Evolutionary conservation across 2,113 vertebrate species (phyloP), one percentile per base, ranked within the genome.

Genomic region (Syngnathus scovelli): DNA sequence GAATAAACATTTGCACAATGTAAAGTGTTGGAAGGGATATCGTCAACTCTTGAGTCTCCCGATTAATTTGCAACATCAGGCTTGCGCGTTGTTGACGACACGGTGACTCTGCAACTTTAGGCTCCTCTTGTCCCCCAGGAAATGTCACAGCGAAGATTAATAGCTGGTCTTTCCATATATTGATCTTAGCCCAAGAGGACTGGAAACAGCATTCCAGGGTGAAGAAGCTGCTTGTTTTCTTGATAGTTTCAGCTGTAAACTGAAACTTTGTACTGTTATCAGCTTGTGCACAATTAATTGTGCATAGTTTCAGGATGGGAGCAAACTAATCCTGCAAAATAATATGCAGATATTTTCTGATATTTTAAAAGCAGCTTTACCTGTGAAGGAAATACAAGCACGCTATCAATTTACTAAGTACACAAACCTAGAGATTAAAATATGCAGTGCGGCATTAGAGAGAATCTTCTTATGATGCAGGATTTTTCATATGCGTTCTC

Each of bases 141-240:
- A 59, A 21, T 19, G 51, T 44, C 61, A 0, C 11, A 8, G 19
- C 46, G 64, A 80, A 66, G 74, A 79, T 79, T 5, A 74, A 69
- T 58, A 61, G 37, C 15, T 61, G 44, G 67, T 62, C 67, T 72
- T 76, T 77, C 37, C 51, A 66, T 75, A 18, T 61, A 64, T 67
- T 48, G 65, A 63, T 70, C 66, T 44, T 41, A 62, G 55, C 13
- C 27, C 4, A 58, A 36, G 13, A 11, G 44, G 62, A 61, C 58
- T 2, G 21, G 55, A 41, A 36, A 21, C 44, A 69, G 12, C 41
- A 16, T 65, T 4, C 8, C 13, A 63, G 66, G 51, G 56, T 38
- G 62, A 33, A 61, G 64, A 73, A n/a, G 18, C 41, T 27, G 5
- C 37, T 54, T 12, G 18, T 39, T 61, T 61, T 15, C 3, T 41